A percentile compares a stretch with the other conserved stretches of the same genome.
Evolutionary conservation across 30 jellyfish, hydroid and myxozoan species (phyloP).

Genomic region (Hydra vulgaris): DNA sequence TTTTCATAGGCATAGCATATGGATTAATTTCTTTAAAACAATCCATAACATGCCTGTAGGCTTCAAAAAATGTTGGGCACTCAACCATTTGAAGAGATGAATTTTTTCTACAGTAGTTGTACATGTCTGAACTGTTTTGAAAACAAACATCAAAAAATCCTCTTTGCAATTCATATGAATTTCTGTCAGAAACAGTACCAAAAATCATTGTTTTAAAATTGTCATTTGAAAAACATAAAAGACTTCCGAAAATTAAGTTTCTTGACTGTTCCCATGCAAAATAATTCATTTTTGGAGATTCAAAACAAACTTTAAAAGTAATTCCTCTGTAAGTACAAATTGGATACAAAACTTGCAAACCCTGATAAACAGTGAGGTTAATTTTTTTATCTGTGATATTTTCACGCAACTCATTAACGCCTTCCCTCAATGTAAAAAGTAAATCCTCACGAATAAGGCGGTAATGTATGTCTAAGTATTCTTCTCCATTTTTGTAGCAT

Average conservation of each 20-base stretch:
- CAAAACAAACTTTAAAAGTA: constrained; percentile 28
- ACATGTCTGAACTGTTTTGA: constrained; percentile 1
- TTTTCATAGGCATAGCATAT: constrained; percentile 24
- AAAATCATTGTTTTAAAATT: constrained; percentile 36
- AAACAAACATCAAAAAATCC: constrained; percentile 38
- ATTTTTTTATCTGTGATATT: constrained; percentile 20
- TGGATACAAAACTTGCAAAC: constrained; percentile 32
- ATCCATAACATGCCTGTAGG: constrained; percentile 51
- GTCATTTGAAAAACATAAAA: constrained; percentile 46
- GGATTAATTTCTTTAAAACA: constrained; percentile 30
- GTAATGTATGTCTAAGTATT: constrained; percentile 45
- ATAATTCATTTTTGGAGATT: not conserved
- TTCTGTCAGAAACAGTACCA: constrained; percentile 45
- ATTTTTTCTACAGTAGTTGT: not conserved
- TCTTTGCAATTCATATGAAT: constrained; percentile 8
- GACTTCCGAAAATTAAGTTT: constrained; percentile 44
- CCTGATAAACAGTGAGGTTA: constrained; percentile 22
- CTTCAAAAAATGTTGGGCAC: constrained; percentile 60
- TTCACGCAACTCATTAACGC: constrained; percentile 30
- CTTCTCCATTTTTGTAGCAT: constrained; percentile 33
- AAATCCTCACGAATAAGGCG: constrained; percentile 54
- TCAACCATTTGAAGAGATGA: constrained; percentile 36
- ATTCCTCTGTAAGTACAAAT: constrained; percentile 28
- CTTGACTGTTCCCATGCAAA: constrained; percentile 46
- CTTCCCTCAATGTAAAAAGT: constrained; percentile 45